Evolutionary conservation across 2,888 invertebrate species (phyloP).

Genomic region (Campoletis raptor): DNA sequence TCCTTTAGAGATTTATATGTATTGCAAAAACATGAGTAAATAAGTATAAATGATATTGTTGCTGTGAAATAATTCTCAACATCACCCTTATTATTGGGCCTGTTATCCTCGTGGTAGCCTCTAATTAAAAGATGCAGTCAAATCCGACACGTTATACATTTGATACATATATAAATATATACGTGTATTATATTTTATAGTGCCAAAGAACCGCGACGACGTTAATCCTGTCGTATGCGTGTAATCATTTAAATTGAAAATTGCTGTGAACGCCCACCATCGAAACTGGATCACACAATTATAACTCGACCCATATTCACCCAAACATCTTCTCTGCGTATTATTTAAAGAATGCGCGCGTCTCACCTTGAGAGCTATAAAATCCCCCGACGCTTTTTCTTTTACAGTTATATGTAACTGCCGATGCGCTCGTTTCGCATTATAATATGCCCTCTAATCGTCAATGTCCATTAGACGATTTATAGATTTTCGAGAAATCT

Average conservation of each 20-base stretch:
- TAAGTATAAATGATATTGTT: too few species aligned
- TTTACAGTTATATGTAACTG: conserved; percentile 25
- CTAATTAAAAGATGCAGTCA: too few species aligned
- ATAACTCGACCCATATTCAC: conserved; percentile 80
- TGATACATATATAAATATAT: not conserved
- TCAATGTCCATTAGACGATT: conserved; percentile 48
- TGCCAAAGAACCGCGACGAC: conserved; percentile 27
- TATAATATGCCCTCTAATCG: conserved; percentile 23
- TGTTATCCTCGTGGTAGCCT: too few species aligned
- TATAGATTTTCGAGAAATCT: not conserved
- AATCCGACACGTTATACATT: not conserved
- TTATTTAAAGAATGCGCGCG: conserved; percentile 73
- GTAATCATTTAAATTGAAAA: conserved; percentile 58
- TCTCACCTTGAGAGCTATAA: conserved; percentile 63
- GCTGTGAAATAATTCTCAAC: too few species aligned
- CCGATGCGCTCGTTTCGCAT: conserved; percentile 9
- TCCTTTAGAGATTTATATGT: too few species aligned
- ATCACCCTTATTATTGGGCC: too few species aligned
- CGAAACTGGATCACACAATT: conserved; percentile 78
- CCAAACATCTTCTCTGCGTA: conserved; percentile 64
- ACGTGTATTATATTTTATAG: not conserved
- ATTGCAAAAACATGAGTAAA: too few species aligned
- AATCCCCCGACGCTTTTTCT: conserved; percentile 44
- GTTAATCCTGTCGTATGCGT: conserved; percentile 12
- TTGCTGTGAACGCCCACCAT: conserved; percentile 63